Percentiles rank a stretch among this genome's conserved stretches.
phyloP scores from a whole-genome alignment of 2,113 vertebrate species.

The Anhinga rufa region DNA sequence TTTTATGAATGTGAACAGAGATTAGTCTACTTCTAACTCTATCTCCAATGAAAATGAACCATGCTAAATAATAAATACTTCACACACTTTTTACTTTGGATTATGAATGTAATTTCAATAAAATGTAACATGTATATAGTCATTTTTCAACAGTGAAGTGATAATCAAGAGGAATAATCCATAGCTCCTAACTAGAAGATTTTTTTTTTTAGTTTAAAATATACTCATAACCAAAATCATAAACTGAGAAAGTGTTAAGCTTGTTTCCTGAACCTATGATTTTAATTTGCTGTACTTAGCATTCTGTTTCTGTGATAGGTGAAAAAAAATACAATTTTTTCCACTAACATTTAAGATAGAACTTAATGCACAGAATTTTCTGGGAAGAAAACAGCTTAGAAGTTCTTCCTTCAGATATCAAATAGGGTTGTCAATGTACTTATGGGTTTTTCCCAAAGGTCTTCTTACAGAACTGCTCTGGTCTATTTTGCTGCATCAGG shows the following conservation, averaged over 20 bases:
- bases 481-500: neutral
- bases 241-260: neutral
- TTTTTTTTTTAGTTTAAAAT: neutral
- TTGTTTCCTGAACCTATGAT: neutral
- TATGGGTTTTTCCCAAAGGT: neutral
- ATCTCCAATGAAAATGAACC: neutral
- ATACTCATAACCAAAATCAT: neutral
- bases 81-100: neutral
- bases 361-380: neutral
- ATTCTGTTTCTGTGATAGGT: neutral
- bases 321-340: neutral
- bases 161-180: neutral
- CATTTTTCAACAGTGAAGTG: neutral
- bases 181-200: neutral
- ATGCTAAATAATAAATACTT: neutral
- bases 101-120: slow-evolving; percentile 13
- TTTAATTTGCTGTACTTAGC: neutral
- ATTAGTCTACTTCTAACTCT: neutral
- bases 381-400: neutral
- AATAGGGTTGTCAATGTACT: neutral
- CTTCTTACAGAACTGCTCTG: neutral
- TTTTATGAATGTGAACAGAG: neutral
- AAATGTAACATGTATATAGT: neutral
- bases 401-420: neutral
- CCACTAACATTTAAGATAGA: neutral